Evolutionary conservation across 2,113 vertebrate genomes (phyloP), one percentile per base, ranked within the genome.

Genomic region (Forbesichthys agassizii): DNA sequence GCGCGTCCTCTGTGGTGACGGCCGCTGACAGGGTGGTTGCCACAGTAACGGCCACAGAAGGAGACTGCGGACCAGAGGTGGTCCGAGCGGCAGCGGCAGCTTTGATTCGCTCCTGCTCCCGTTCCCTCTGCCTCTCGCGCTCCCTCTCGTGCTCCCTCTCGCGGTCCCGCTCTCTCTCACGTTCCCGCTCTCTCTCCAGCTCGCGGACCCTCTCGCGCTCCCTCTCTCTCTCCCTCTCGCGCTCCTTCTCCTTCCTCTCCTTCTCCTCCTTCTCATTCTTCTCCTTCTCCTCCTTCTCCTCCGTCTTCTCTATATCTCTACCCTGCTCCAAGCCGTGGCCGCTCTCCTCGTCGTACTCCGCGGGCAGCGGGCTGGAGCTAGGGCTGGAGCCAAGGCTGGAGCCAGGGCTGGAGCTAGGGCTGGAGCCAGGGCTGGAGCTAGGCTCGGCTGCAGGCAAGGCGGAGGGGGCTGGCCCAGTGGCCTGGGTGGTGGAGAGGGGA

Each of bases 391-490:
- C 91, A 48, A 92, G 93, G 66, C 83, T 69, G 79, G 61, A 8
- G 7, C 66, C 53, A 27, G 85, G 65, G 6, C 83, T 69, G 79
- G 63, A 8, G 7, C 66, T 53, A 27, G 85, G 65, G 6, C 87
- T 9, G 54, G 27, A 2, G 27, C 27, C 27, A 27, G 88, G 88
- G 74, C 65, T 81, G 42, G 88, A 79, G 69, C 91, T 92, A 48
- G 93, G 93, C 79, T 93, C 92, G 0, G 88, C 92, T 0, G 91
- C 93, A 0, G 93, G 93, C 9, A 88, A 83, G 58, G 92, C 93
- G 0, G 93, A 92, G 52, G 92, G 93, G 66, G 92, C 92, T 0
- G 89, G 91, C 72, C 90, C 82, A 0, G 90, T 92, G 71, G 93
- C 92, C 81, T 93, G 93, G 53, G 93, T 93, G 62, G 93, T 94